Evolutionary conservation across 1,140 invertebrate species (phyloP), one percentile per base, ranked within the genome.

Genomic region (Eupeodes corollae): DNA sequence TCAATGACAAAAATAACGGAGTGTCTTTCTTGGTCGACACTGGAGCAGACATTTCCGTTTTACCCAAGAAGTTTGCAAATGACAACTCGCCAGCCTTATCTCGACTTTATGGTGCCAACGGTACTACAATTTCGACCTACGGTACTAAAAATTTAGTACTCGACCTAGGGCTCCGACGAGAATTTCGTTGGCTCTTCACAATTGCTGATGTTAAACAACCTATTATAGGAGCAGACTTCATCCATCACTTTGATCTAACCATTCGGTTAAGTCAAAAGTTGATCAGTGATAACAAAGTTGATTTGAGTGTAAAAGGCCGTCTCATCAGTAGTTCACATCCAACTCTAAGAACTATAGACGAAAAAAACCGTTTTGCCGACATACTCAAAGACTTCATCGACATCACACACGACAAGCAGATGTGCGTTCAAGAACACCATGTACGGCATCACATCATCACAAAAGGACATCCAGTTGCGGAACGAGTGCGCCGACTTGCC

Each of bases 151-250:
- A 3, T 3, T 5, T 26, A 8, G 21, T 48, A 12, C 26, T 39
- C 5, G 52, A 70, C 46, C 41, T 71, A 3, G 61, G 59, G 6
- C 42, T 60, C 5, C 52, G 55, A 11, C 55, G 63, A 31, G 45
- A 53, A 15, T 63, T 64, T 30, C 40, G 32, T 11, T 72, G 68
- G 45, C 5, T 38, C 10, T 73, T 73, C 42, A 53, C 67, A 13
- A 49, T 72, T 2, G 67, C 67, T 6, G 61, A 64, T 31, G 59
- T 69, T 0, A 42, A 43, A 0, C 57, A 59, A 1, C 56, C 70
- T 1, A 68, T 70, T 5, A 53, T 70, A 1, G 63, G 67, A 39
- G 63, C 67, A 9, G 67, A 71, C 42, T 68, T 70, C 39, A 46
- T 73, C 8, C 18, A 26, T 0, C 40, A 64, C 44, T 63, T 56